Evolutionary conservation across 2,113 vertebrate genomes (phyloP).

Genomic region (Procavia capensis): DNA sequence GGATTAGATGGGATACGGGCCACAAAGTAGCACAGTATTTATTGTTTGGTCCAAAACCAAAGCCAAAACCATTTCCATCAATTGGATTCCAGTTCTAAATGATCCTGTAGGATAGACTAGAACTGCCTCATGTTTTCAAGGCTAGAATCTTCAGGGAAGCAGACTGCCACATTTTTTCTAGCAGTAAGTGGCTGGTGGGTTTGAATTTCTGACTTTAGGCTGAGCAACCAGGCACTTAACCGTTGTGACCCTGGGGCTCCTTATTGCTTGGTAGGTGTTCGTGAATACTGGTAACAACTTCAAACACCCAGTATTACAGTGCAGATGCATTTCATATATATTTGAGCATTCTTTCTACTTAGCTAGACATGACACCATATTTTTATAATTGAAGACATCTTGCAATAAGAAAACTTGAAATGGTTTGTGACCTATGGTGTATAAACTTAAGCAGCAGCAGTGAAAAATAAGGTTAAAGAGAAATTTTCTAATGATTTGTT

Average conservation of each 20-base stretch:
- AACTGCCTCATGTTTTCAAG: no score
- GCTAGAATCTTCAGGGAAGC: no score
- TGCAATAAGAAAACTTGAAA: not conserved
- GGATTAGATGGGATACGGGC: not conserved
- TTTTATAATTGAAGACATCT: conserved; percentile 7
- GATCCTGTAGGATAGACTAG: no score
- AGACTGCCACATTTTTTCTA: no score
- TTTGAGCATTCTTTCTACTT: not conserved
- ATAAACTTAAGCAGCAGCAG: not conserved
- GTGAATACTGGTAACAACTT: not conserved
- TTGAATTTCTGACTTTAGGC: no score
- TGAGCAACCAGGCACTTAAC: no score
- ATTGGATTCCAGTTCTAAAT: no score
- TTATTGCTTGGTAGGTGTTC: not conserved
- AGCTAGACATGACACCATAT: not conserved
- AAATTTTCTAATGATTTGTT: not conserved
- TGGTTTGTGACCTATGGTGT: not conserved
- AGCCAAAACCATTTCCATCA: no score
- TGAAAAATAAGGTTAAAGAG: not conserved
- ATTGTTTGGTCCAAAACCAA: no score
- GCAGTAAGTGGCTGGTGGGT: no score
- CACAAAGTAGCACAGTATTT: not conserved
- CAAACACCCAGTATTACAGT: not conserved
- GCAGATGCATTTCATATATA: not conserved
- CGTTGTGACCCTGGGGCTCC: no score